phyloP scores from a whole-genome alignment of 1,140 invertebrate species.

The Philopotamus ludificatus region DNA sequence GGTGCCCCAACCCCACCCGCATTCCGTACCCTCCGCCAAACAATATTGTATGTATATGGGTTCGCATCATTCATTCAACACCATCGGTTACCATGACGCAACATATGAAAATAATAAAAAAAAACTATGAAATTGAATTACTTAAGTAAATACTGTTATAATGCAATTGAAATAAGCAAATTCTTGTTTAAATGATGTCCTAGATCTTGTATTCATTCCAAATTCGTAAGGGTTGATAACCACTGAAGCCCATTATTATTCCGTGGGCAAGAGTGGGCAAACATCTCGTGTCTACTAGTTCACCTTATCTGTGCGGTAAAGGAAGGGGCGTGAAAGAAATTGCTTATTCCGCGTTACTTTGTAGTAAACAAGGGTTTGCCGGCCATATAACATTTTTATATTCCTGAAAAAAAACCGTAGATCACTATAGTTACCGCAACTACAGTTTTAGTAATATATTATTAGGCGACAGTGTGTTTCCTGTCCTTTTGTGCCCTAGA shows the following conservation, averaged over 20 bases:
- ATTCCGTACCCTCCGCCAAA: background rate
- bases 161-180: background rate
- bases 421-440: too few species aligned
- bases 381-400: constrained; percentile 13
- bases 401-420: too few species aligned
- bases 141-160: background rate
- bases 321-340: constrained; percentile 17
- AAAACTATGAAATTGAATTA: background rate
- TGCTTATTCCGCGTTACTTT: constrained; percentile 12
- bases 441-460: too few species aligned
- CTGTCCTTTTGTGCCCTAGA: too few species aligned
- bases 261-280: constrained; percentile 6
- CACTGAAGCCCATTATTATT: constrained; percentile 15
- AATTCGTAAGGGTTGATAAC: background rate
- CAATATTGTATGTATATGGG: background rate
- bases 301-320: constrained; percentile 11
- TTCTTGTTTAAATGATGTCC: too few species aligned
- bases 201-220: too few species aligned
- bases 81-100: background rate
- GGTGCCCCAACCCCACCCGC: constrained; percentile 1
- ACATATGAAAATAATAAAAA: background rate
- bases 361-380: constrained; percentile 18
- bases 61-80: background rate
- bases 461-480: too few species aligned
- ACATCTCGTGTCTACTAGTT: constrained; percentile 2